A percentile compares a stretch with the other conserved stretches of the same genome.
These are phyloP conservation scores for Bombus affinis DNA, from an alignment of 1,140 invertebrate species.

Conservation along the genomic window DNA sequence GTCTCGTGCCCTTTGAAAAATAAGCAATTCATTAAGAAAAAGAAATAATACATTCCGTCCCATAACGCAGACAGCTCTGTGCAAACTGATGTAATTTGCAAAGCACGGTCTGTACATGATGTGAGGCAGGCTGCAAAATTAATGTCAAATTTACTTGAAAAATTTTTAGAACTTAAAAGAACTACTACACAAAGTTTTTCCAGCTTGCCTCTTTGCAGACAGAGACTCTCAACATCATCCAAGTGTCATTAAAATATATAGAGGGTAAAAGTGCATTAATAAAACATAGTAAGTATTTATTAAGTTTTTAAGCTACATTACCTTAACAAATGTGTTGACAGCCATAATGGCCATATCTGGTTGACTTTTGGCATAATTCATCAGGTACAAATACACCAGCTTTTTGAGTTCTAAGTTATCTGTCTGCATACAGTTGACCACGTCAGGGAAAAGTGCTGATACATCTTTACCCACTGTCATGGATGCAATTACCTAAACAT, in stretches of 20 bases:
- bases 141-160: conserved; percentile 49
- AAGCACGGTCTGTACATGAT: conserved; percentile 76
- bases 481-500: conserved; percentile 96
- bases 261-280: conserved; percentile 76
- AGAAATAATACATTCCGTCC: conserved; percentile 76
- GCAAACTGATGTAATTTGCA: conserved; percentile 77
- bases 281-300: conserved; percentile 66
- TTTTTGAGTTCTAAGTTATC: conserved; percentile 99
- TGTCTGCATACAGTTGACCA: conserved; percentile 99
- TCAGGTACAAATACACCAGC: conserved; percentile 99
- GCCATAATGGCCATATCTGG: conserved; percentile 99
- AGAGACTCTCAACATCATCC: conserved; percentile 73
- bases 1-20: conserved; percentile 82
- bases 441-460: conserved; percentile 98
- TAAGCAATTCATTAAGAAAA: conserved; percentile 78
- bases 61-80: conserved; percentile 78
- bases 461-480: conserved; percentile 99
- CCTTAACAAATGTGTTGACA: conserved; percentile 99
- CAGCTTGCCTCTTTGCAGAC: conserved; percentile 73
- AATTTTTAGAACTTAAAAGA: conserved; percentile 37
- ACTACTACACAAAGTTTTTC: conserved; percentile 49
- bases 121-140: conserved; percentile 73
- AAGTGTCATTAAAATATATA: conserved; percentile 72
- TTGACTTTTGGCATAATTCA: conserved; percentile 99
- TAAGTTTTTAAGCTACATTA: conserved; percentile 81